These are phyloP conservation scores for Acrobasis consociella DNA, from an alignment of 2,888 invertebrate species.

Conservation along the genomic window DNA sequence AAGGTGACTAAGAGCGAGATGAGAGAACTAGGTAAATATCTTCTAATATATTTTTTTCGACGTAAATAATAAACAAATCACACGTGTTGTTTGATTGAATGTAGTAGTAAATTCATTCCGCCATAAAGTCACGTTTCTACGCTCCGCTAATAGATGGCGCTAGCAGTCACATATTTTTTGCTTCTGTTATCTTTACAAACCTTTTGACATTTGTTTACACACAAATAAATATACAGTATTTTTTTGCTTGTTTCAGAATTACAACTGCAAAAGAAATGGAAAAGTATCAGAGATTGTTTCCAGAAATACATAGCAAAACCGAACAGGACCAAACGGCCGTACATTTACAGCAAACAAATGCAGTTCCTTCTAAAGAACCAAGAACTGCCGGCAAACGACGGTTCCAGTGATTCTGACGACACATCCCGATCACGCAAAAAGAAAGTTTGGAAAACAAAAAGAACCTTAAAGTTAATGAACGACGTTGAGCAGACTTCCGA, in stretches of 20 bases:
- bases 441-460: slow-evolving; percentile 50
- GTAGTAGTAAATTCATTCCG: neutral
- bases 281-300: slow-evolving; percentile 71
- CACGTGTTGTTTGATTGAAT: slow-evolving; percentile 3
- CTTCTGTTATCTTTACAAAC: neutral
- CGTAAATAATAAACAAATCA: slow-evolving; percentile 27
- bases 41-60: neutral
- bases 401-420: slow-evolving; percentile 56
- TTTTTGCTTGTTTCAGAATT: slow-evolving; percentile 58
- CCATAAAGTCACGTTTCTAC: neutral
- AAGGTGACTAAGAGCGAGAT: slow-evolving; percentile 68
- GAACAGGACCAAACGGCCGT: slow-evolving; percentile 60
- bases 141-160: slow-evolving; percentile 7
- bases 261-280: slow-evolving; percentile 78
- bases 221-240: slow-evolving; percentile 21
- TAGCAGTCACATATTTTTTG: neutral
- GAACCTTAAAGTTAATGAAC: slow-evolving; percentile 53
- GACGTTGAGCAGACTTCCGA: slow-evolving; percentile 52
- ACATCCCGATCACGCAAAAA: slow-evolving; percentile 38
- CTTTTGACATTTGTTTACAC: neutral
- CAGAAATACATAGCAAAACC: slow-evolving; percentile 66
- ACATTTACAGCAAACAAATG: slow-evolving; percentile 63
- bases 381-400: slow-evolving; percentile 35
- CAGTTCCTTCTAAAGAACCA: slow-evolving; percentile 63
- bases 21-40: slow-evolving; percentile 65